Evolutionary conservation across 1,140 invertebrate species (phyloP).

Genomic region (Aleiodes sp.): DNA sequence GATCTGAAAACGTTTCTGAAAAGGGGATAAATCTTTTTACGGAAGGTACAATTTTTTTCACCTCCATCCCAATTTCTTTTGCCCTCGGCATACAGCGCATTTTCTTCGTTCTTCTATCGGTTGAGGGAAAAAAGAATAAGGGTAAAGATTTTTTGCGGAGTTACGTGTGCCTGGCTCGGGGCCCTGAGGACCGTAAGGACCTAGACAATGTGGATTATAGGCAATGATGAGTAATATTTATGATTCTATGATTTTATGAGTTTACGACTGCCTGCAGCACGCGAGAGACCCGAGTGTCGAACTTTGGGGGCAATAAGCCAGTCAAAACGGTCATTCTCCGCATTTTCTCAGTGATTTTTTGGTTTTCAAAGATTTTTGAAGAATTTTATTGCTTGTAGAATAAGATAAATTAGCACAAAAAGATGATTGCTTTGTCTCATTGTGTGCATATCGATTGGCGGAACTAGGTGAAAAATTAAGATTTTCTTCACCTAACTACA

Average conservation of each 20-base stretch:
- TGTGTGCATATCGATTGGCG: no score
- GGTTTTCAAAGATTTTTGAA: not conserved
- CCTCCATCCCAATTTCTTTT: not conserved
- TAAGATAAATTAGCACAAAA: no score
- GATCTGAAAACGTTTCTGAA: not conserved
- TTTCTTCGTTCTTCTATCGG: not conserved
- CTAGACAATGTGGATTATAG: slow-evolving; percentile 47
- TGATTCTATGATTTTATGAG: slow-evolving; percentile 46
- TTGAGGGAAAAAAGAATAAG: not conserved
- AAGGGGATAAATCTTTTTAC: not conserved
- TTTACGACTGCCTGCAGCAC: slow-evolving; percentile 39
- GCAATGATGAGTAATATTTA: slow-evolving; percentile 53
- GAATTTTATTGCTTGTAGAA: no score
- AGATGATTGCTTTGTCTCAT: no score
- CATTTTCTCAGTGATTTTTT: not conserved
- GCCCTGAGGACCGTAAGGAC: slow-evolving; percentile 17
- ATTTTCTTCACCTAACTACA: no score
- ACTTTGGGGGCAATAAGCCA: no score
- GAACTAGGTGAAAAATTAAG: no score
- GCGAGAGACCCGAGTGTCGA: no score
- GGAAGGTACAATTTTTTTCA: slow-evolving; percentile 1
- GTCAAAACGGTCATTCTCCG: slow-evolving; percentile 29
- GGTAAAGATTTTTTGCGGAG: not conserved
- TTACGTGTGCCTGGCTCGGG: not conserved
- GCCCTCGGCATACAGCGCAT: not conserved